Percentiles rank a stretch among this genome's conserved stretches.
Evolutionary conservation across 2,113 vertebrate genomes (phyloP).

Genomic region (Malurus cyaneus): DNA sequence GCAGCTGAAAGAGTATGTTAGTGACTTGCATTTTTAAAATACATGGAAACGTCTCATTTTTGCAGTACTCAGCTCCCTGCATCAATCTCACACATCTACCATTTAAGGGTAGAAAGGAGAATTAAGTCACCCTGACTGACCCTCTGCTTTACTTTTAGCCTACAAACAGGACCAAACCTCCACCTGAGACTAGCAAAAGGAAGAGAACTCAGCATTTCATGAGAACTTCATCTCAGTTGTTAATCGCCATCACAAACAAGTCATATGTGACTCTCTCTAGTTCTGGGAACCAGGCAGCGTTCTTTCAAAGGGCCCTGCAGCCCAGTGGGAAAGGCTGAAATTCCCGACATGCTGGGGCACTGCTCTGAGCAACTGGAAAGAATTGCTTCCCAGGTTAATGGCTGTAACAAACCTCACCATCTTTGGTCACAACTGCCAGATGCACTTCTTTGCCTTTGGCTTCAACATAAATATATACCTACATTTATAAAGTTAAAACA

Average conservation of each 20-base stretch:
- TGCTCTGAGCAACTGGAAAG: not conserved
- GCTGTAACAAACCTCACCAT: constrained; percentile 36
- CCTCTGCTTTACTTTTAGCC: not conserved
- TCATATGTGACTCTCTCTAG: not conserved
- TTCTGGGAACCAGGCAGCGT: not conserved
- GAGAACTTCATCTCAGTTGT: not conserved
- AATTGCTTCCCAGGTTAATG: not conserved
- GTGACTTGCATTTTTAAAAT: not conserved
- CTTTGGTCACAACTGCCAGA: constrained; percentile 15
- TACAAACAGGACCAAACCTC: not conserved
- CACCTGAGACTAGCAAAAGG: not conserved
- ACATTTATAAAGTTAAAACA: constrained; percentile 13
- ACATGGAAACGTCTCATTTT: not conserved
- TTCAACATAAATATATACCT: constrained; percentile 38
- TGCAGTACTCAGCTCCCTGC: not conserved
- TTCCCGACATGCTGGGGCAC: accelerated
- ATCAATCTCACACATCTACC: not conserved
- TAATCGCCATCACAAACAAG: not conserved
- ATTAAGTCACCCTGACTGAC: not conserved
- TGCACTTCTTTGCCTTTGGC: not conserved
- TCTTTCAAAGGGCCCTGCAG: not conserved
- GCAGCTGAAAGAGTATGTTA: not conserved
- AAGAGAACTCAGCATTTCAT: not conserved
- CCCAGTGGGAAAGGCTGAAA: not conserved
- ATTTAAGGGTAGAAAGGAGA: not conserved